Conservation (phyloP, 2,113 vertebrate genomes). For the Hirundichthys speculiger region DNA sequence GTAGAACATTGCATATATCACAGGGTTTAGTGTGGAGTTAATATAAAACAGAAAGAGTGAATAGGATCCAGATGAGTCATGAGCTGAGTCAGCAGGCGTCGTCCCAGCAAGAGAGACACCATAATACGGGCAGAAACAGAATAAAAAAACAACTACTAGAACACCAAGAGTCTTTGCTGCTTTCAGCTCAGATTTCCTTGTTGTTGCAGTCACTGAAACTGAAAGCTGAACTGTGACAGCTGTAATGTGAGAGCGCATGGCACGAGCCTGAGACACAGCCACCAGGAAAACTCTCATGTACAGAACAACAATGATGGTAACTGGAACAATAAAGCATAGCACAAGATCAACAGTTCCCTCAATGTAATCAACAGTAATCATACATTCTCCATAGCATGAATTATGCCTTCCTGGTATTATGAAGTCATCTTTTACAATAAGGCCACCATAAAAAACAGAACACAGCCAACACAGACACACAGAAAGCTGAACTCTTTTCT, state of each 20-base stretch:
- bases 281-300: constrained; percentile 50
- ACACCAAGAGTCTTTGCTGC: constrained; percentile 29
- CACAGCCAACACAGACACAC: constrained; percentile 44
- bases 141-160: constrained; percentile 21
- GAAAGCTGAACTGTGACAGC: not conserved
- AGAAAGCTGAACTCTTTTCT: not conserved
- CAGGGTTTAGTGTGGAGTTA: not conserved
- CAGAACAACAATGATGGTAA: constrained; percentile 32
- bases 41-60: not conserved
- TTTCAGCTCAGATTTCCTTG: constrained; percentile 50
- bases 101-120: not conserved
- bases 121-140: constrained; percentile 38
- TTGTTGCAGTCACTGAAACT: accelerated
- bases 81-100: not conserved
- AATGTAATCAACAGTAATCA: accelerated
- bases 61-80: not conserved
- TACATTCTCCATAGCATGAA: constrained; percentile 20
- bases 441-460: not conserved
- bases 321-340: constrained; percentile 32
- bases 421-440: not conserved
- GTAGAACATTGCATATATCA: not conserved
- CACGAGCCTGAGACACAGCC: constrained; percentile 58
- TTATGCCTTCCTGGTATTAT: accelerated
- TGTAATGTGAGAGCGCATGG: constrained; percentile 44
- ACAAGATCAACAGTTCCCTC: constrained; percentile 19